A percentile compares a stretch with the other conserved stretches of the same genome.
Conservation (phyloP, 2,888 invertebrate genomes). For the Carterocephalus palaemon region DNA sequence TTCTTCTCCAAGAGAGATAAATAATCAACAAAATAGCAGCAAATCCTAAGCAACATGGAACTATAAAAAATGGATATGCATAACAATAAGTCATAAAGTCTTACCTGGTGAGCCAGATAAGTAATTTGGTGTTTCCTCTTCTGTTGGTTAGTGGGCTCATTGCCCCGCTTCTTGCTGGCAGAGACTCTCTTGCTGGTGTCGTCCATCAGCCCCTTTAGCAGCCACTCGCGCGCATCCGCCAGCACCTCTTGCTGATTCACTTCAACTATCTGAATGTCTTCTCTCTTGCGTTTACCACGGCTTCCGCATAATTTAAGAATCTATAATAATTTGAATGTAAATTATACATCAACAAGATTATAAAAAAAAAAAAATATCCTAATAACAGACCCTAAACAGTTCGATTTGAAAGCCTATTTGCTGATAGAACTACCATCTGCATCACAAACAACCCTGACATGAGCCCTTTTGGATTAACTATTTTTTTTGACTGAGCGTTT, state of each 20-base stretch:
- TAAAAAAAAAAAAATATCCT: not conserved
- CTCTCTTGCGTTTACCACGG: conserved; percentile 80
- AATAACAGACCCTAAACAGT: too few relatives aligned
- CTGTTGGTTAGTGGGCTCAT: conserved; percentile 83
- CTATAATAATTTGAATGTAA: conserved; percentile 47
- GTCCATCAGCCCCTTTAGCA: conserved; percentile 88
- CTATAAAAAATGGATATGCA: too few relatives aligned
- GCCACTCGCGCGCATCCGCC: conserved; percentile 88
- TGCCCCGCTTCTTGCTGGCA: conserved; percentile 76
- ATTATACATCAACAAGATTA: not conserved
- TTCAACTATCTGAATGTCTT: conserved; percentile 87
- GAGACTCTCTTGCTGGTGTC: conserved; percentile 78
- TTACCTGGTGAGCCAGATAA: conserved; percentile 90
- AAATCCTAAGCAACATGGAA: too few relatives aligned
- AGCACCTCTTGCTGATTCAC: conserved; percentile 89
- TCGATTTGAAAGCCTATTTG: too few relatives aligned
- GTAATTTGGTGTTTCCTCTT: conserved; percentile 97
- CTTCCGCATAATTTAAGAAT: conserved; percentile 85
- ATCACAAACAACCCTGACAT: too few relatives aligned
- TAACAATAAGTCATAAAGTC: too few relatives aligned
- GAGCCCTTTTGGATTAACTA: too few relatives aligned
- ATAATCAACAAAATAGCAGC: too few relatives aligned
- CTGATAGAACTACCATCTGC: too few relatives aligned
- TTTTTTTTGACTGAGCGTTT: too few relatives aligned
- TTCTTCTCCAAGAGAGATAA: too few relatives aligned